phyloP scores from a whole-genome alignment of 1,140 invertebrate species.

The Cataglyphis hispanica region DNA sequence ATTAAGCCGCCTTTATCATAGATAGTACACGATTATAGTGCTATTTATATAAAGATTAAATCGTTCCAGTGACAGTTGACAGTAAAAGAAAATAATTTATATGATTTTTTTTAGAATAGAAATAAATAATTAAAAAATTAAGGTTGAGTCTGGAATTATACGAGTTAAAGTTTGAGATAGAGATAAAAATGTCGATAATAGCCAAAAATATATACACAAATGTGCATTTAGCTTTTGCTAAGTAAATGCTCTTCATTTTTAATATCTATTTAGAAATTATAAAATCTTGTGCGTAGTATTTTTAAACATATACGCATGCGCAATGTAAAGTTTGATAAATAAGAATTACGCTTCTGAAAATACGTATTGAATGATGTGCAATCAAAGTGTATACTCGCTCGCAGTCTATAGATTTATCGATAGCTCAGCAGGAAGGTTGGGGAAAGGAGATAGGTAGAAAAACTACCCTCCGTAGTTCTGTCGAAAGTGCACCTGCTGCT shows the following conservation, averaged over 20 bases:
- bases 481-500: slow-evolving; percentile 57
- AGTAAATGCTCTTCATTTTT: background rate
- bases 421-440: slow-evolving; percentile 16
- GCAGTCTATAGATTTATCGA: slow-evolving; percentile 34
- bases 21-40: background rate
- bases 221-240: background rate
- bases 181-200: background rate
- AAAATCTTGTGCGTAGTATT: background rate
- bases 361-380: slow-evolving; percentile 6
- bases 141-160: too few relatives aligned
- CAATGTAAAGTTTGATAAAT: background rate
- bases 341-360: slow-evolving; percentile 2
- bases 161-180: background rate
- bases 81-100: background rate
- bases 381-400: slow-evolving; percentile 18
- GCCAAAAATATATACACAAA: background rate
- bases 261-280: background rate
- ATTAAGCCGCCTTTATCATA: background rate
- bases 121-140: background rate
- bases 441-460: slow-evolving; percentile 29
- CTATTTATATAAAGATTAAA: background rate
- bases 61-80: background rate
- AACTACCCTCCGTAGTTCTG: slow-evolving; percentile 47
- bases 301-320: background rate
- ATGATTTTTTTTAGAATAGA: too few relatives aligned